Conservation (phyloP, 2,113 vertebrate genomes). For the Poecilia latipinna region DNA sequence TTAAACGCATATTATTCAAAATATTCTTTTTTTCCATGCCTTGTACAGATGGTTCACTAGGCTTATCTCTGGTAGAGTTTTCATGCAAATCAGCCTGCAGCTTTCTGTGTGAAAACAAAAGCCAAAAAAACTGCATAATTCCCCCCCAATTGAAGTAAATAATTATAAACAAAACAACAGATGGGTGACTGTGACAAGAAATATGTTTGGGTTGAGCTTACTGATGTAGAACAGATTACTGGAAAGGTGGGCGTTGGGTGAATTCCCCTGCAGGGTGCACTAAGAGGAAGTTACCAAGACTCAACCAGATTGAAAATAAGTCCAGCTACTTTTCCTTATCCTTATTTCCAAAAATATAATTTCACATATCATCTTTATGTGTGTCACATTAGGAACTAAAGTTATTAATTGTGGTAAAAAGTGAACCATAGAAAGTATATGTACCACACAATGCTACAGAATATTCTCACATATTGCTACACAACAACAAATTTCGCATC, state of each 20-base stretch:
- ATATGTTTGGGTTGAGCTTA: slow-evolving; percentile 14
- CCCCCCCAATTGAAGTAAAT: too few species aligned
- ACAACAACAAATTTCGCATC: too few species aligned
- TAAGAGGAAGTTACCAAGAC: slow-evolving; percentile 29
- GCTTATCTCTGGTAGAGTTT: neutral
- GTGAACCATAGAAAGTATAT: neutral
- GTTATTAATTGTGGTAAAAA: neutral
- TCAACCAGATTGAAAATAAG: neutral
- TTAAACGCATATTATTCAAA: too few species aligned
- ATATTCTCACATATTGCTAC: neutral
- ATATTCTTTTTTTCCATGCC: too few species aligned
- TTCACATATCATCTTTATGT: slow-evolving; percentile 17
- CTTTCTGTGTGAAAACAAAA: too few species aligned
- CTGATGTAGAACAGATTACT: slow-evolving; percentile 29
- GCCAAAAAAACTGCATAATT: too few species aligned
- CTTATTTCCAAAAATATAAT: neutral
- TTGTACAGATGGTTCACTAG: neutral
- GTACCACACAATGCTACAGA: neutral
- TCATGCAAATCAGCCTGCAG: too few species aligned
- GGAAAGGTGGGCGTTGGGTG: slow-evolving; percentile 52
- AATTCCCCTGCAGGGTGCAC: slow-evolving; percentile 51
- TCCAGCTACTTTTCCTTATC: slow-evolving; percentile 5
- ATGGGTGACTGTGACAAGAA: neutral
- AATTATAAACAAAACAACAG: neutral
- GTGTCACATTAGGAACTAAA: neutral